Evolutionary conservation across 53 echinoderm and acorn worm species (phyloP).

Genomic region (Hippasteria phrygiana): DNA sequence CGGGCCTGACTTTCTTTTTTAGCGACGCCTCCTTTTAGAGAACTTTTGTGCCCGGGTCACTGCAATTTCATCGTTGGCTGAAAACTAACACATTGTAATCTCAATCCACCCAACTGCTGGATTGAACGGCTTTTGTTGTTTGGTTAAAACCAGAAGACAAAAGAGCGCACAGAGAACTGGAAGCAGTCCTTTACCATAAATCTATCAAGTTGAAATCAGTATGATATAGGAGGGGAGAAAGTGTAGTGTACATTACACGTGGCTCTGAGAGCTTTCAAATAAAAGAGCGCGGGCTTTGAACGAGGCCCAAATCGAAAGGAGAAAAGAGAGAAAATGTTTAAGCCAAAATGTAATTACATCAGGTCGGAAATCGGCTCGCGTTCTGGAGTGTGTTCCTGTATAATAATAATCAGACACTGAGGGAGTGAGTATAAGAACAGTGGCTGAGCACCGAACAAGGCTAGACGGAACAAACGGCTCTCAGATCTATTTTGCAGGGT

Average conservation of each 20-base stretch:
- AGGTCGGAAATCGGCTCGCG: not conserved
- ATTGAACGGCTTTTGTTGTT: no score
- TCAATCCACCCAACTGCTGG: not conserved
- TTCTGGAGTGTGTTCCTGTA: conserved; percentile 18
- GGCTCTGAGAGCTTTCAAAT: not conserved
- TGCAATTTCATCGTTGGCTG: not conserved
- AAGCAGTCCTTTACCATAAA: no score
- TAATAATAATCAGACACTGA: conserved; percentile 10
- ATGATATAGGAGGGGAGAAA: no score
- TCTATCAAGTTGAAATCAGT: no score
- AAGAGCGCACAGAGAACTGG: not conserved
- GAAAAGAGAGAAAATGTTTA: not conserved
- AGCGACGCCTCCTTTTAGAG: not conserved
- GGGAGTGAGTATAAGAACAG: not conserved
- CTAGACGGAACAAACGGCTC: not conserved
- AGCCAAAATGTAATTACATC: conserved; percentile 6
- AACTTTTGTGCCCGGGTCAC: not conserved
- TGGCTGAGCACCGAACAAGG: not conserved
- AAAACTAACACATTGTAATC: not conserved
- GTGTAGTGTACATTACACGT: conserved; percentile 9
- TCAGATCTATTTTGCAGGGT: not conserved
- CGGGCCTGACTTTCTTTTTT: not conserved
- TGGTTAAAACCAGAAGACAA: not conserved
- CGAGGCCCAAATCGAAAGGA: not conserved
- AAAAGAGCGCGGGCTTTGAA: not conserved